These are phyloP conservation scores for Istiophorus platypterus DNA, from an alignment of 2,113 vertebrate species.

Conservation along the genomic window DNA sequence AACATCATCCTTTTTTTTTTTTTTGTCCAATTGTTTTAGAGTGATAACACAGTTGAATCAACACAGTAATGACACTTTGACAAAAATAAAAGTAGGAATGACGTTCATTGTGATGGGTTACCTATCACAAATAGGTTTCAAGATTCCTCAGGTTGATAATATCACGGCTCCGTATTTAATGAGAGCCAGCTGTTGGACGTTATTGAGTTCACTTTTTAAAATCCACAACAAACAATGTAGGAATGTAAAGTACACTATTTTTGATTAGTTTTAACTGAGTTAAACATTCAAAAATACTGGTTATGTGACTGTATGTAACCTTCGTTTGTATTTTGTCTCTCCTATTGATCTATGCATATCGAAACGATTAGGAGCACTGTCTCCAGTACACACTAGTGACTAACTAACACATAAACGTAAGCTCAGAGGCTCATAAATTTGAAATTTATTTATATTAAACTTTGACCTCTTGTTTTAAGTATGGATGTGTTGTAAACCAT, in stretches of 20 bases:
- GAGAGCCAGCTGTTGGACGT: background rate
- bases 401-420: constrained; percentile 47
- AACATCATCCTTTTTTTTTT: background rate
- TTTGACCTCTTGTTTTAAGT: constrained; percentile 63
- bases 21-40: background rate
- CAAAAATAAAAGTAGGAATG: background rate
- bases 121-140: background rate
- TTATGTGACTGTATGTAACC: constrained; percentile 51
- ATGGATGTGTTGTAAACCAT: background rate
- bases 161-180: background rate
- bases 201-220: background rate
- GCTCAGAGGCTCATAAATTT: constrained; percentile 52
- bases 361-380: constrained; percentile 41
- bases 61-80: background rate
- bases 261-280: background rate
- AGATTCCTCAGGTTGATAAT: constrained; percentile 6
- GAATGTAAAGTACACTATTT: background rate
- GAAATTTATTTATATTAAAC: constrained; percentile 80
- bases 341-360: constrained; percentile 80
- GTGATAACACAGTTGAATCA: constrained; percentile 1
- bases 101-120: background rate
- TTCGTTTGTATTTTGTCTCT: constrained; percentile 52
- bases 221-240: background rate
- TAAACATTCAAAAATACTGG: constrained; percentile 62
- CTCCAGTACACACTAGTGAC: constrained; percentile 64